phyloP scores from a whole-genome alignment of 2,888 invertebrate genomes.

The Aspidiotus rigidus region DNA sequence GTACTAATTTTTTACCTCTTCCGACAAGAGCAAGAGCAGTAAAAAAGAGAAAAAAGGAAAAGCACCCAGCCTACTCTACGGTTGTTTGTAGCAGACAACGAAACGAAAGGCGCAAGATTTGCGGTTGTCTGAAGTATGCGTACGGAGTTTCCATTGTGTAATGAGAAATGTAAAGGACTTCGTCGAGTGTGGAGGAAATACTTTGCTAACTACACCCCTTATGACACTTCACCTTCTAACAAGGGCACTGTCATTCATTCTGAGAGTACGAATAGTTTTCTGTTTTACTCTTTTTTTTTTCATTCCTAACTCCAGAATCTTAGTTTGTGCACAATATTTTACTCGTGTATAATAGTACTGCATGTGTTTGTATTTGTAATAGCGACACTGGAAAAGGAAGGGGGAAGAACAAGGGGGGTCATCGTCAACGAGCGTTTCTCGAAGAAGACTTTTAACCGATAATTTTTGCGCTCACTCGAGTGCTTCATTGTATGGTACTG shows the following conservation, averaged over 20 bases:
- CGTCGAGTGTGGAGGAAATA: conserved; percentile 29
- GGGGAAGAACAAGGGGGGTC: background rate
- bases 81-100: conserved; percentile 15
- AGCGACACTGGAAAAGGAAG: background rate
- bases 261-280: background rate
- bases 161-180: conserved; percentile 32
- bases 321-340: background rate
- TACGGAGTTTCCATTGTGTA: conserved; percentile 11
- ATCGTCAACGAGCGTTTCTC: conserved; percentile 3
- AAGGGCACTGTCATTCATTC: conserved; percentile 31
- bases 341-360: background rate
- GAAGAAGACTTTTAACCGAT: background rate
- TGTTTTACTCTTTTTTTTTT: background rate
- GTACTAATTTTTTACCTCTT: no score
- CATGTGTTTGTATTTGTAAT: background rate
- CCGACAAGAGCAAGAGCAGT: no score
- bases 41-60: no score
- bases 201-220: conserved; percentile 31
- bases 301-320: background rate
- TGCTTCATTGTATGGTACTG: conserved; percentile 1
- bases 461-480: background rate
- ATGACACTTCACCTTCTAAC: conserved; percentile 31
- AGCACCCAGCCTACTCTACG: no score
- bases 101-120: conserved; percentile 20
- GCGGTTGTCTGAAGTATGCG: conserved; percentile 18